Evolutionary conservation across 2,888 invertebrate genomes (phyloP), one percentile per base, ranked within the genome.

Genomic region (Globia sparganii): DNA sequence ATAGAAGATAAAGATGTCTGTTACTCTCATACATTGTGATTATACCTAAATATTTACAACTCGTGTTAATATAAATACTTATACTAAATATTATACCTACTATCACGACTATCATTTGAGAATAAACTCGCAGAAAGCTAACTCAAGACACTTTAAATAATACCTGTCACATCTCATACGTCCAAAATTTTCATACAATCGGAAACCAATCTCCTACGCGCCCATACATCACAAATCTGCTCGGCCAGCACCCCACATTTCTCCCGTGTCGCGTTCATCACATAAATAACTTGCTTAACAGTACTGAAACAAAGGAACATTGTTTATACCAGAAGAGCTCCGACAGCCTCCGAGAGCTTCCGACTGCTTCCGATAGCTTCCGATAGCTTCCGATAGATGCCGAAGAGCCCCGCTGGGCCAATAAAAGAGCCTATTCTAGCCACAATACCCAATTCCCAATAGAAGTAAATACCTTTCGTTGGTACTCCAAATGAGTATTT

Each of bases 391-490:
- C 73, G 78, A 82, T 72, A 77, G 58, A 75, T 77, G 69, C 81
- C 86, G 83, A 92, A 89, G 88, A 90, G 88, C 85, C 92, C 91
- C 93, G 70, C 84, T 87, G 88, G 91, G 75, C 90, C 87, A 90
- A 92, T 93, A 92, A 92, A 91, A 89, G 88, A 89, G 90, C 88
- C 91, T 90, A 89, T 90, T 90, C 87, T 85, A 84, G 83, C 84
- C 85, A 75, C 86, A 85, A 86, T 80, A 82, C 85, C 64, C 56
- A 72, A 67, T 62, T 74, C 80, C 72, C 79, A 75, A 80, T 87
- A 88, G 79, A 82, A 80, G 84, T 84, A 86, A 87, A 88, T 87
- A 82, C 81, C 83, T 79, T 72, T 83, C 72, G 68, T 81, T 83
- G 77, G 82, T 72, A 64, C 64, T 70, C 53, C 49, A 75, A 86